phyloP scores from a whole-genome alignment of 2,797 vertebrate species.

The Crocodylus rhombifer region DNA sequence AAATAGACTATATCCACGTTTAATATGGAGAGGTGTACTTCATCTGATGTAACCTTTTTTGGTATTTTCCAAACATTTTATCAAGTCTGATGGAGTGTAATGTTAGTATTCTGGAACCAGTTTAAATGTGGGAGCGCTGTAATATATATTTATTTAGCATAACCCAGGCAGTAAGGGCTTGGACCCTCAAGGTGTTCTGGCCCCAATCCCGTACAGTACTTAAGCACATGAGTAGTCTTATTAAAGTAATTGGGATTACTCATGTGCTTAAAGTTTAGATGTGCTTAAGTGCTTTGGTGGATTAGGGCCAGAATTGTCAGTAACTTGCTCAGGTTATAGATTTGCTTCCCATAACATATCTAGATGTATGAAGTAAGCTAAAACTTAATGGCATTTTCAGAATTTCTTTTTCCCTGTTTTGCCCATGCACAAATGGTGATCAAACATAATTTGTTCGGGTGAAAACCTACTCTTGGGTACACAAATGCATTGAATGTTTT shows the following conservation, averaged over 20 bases:
- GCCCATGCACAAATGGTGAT: no score
- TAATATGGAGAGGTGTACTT: slow-evolving; percentile 7
- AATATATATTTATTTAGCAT: neutral
- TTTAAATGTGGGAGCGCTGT: slow-evolving; percentile 25
- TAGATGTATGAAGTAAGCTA: neutral
- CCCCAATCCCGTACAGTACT: slow-evolving; percentile 64
- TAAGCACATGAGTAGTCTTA: slow-evolving; percentile 71
- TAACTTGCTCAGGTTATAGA: slow-evolving; percentile 65
- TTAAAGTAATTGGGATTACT: slow-evolving; percentile 77
- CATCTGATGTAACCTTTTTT: neutral
- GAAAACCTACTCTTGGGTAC: neutral
- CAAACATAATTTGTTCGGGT: neutral
- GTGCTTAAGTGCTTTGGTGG: slow-evolving; percentile 72
- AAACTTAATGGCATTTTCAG: slow-evolving; percentile 9
- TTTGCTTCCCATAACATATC: slow-evolving; percentile 44
- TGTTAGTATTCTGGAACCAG: neutral
- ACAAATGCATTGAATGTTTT: neutral
- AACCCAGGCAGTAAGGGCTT: slow-evolving; percentile 44
- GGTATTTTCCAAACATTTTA: neutral
- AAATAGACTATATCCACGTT: slow-evolving; percentile 3
- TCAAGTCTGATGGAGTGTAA: neutral
- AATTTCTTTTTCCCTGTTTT: neutral
- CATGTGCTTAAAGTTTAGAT: slow-evolving; percentile 77
- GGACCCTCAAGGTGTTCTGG: slow-evolving; percentile 41
- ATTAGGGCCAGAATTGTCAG: slow-evolving; percentile 71